phyloP scores from a whole-genome alignment of 2,888 invertebrate genomes.

The Andrena dorsata region DNA sequence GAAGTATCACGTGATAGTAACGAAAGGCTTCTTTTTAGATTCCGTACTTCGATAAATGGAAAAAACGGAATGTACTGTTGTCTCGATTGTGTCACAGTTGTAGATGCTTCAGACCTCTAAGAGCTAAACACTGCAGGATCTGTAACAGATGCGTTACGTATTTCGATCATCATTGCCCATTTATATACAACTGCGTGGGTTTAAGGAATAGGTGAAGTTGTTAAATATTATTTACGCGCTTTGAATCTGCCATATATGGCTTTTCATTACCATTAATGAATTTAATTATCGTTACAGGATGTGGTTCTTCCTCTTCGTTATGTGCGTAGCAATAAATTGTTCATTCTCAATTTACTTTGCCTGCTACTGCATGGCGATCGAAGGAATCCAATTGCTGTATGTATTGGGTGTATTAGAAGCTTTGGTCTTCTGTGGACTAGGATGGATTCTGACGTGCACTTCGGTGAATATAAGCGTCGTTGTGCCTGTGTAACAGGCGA shows the following conservation, averaged over 20 bases:
- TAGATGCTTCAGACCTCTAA: conserved; percentile 93
- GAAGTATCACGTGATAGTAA: background rate
- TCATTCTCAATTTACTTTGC: conserved; percentile 95
- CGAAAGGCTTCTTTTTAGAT: conserved; percentile 85
- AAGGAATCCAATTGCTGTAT: conserved; percentile 94
- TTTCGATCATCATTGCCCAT: conserved; percentile 98
- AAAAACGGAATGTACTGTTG: conserved; percentile 92
- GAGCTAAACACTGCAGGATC: conserved; percentile 96
- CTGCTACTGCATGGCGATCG: conserved; percentile 93
- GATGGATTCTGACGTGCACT: conserved; percentile 95
- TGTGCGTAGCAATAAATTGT: conserved; percentile 95
- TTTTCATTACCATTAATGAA: background rate
- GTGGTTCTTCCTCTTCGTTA: conserved; percentile 96
- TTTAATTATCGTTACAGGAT: conserved; percentile 86
- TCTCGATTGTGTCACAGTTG: conserved; percentile 96
- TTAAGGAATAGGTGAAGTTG: conserved; percentile 89
- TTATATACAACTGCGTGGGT: conserved; percentile 97
- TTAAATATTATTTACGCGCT: background rate
- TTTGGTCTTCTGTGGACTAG: conserved; percentile 93
- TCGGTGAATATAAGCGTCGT: conserved; percentile 87
- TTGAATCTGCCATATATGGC: background rate
- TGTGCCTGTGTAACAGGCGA: background rate
- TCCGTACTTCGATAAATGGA: conserved; percentile 96
- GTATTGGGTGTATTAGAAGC: conserved; percentile 93
- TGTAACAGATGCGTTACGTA: conserved; percentile 96